These are phyloP conservation scores for Euplagia quadripunctaria DNA, from an alignment of 2,888 invertebrate species.

Conservation along the genomic window DNA sequence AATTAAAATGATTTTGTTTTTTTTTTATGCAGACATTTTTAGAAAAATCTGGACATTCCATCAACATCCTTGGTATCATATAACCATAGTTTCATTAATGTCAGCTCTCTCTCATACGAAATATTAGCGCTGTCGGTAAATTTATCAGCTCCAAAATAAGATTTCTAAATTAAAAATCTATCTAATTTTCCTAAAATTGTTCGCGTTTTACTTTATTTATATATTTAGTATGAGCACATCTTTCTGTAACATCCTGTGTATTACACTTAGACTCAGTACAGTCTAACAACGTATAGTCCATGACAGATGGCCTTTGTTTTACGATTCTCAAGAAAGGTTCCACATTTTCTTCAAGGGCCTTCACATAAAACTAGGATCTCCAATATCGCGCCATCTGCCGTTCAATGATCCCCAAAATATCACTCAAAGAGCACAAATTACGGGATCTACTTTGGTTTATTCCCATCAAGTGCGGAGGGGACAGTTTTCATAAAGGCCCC, in stretches of 20 bases:
- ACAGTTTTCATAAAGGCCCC: constrained; percentile 73
- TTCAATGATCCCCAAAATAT: constrained; percentile 76
- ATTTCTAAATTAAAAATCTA: no score
- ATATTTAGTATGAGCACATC: no score
- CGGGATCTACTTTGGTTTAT: constrained; percentile 69
- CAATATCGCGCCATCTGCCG: constrained; percentile 83
- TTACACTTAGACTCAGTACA: constrained; percentile 29
- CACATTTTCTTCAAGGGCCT: constrained; percentile 66
- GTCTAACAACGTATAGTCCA: constrained; percentile 59
- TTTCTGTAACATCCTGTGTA: not conserved
- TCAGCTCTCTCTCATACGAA: no score
- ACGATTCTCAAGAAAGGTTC: constrained; percentile 69
- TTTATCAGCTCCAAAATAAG: no score
- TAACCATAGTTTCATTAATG: no score
- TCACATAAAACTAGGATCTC: constrained; percentile 78
- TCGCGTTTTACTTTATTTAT: no score
- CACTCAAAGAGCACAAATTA: constrained; percentile 80
- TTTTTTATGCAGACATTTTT: no score
- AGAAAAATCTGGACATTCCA: no score
- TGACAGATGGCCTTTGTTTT: constrained; percentile 76
- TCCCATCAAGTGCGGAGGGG: constrained; percentile 64
- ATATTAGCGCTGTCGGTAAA: no score
- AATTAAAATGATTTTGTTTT: no score
- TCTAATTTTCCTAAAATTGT: no score
- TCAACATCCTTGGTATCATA: no score